These are phyloP conservation scores for Deroptyus accipitrinus DNA, from an alignment of 2,113 vertebrate genomes.

Conservation along the genomic window DNA sequence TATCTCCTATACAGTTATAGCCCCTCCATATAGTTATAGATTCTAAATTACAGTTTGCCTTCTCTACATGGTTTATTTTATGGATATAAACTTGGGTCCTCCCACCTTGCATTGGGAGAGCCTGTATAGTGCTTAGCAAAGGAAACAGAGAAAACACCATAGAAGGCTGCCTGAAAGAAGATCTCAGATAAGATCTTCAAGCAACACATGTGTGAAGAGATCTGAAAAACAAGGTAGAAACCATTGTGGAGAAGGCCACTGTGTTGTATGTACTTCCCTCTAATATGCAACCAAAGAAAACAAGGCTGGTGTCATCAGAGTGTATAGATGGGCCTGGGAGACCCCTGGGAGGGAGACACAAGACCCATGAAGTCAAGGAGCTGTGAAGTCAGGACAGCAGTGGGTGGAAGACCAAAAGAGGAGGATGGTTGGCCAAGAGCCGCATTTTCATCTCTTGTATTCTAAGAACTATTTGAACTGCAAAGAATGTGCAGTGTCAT, in stretches of 20 bases:
- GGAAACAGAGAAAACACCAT: accelerated
- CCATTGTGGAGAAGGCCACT: background rate
- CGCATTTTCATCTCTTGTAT: background rate
- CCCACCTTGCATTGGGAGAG: background rate
- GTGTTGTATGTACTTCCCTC: background rate
- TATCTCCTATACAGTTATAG: background rate
- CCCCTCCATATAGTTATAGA: background rate
- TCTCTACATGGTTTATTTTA: background rate
- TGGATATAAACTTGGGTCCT: background rate
- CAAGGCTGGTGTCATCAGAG: background rate
- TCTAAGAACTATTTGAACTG: background rate
- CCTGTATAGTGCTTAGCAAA: background rate
- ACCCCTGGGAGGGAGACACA: accelerated
- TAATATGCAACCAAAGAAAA: background rate
- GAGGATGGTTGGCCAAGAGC: background rate
- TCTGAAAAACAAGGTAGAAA: background rate
- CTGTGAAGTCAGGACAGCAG: background rate
- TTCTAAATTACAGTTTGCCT: background rate
- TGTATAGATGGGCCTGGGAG: background rate
- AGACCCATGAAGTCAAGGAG: background rate
- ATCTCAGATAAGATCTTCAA: background rate
- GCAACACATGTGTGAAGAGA: accelerated
- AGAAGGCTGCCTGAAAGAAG: background rate
- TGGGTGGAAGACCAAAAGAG: background rate
- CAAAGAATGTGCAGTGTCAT: background rate